Conservation (phyloP, 2,113 vertebrate species). For the Spheniscus mendiculus region DNA sequence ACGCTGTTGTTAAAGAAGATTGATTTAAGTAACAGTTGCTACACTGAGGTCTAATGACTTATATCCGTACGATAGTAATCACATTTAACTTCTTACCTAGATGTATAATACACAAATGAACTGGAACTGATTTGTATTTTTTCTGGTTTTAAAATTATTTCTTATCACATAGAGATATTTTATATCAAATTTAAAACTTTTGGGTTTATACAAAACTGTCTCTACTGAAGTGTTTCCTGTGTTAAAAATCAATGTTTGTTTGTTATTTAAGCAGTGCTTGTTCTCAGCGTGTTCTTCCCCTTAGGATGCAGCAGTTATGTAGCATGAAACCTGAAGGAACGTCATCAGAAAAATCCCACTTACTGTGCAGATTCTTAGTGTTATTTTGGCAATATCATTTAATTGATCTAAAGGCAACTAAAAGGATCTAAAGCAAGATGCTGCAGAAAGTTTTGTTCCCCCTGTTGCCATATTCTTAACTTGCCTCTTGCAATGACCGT, state of each 20-base stretch:
- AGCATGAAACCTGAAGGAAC: neutral
- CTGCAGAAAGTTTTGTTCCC: neutral
- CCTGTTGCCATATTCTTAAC: neutral
- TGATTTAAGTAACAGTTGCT: neutral
- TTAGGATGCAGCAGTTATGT: neutral
- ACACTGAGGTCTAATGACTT: neutral
- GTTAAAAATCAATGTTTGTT: neutral
- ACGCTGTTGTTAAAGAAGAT: neutral
- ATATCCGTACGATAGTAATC: neutral
- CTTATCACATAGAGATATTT: neutral
- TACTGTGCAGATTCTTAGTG: neutral
- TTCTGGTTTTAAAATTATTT: neutral
- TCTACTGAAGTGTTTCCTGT: neutral
- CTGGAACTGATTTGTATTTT: neutral
- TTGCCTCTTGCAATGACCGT: rapidly evolving
- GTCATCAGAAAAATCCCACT: neutral
- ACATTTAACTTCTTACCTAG: neutral
- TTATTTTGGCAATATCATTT: neutral
- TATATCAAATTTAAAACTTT: neutral
- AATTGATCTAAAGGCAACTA: neutral
- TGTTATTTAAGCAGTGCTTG: neutral
- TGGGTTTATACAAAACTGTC: neutral
- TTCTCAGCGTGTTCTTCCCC: neutral
- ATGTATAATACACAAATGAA: neutral
- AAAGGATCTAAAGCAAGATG: neutral